phyloP scores from a whole-genome alignment of 2,113 vertebrate genomes.

The Apistogramma diplotaenia region DNA sequence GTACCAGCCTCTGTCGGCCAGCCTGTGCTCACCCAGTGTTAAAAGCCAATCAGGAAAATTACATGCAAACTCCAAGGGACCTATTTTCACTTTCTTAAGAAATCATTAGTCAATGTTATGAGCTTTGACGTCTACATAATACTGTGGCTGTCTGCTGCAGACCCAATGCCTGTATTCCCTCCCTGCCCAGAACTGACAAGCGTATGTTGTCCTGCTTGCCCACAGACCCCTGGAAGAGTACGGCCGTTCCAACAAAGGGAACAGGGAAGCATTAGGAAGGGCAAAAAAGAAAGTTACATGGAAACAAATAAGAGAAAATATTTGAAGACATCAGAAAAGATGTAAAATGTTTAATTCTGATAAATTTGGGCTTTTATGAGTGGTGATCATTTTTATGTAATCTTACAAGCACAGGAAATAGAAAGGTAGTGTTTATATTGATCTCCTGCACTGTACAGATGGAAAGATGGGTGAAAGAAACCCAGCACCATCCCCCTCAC shows the following conservation, averaged over 20 bases:
- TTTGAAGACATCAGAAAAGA: neutral
- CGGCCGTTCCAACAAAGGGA: conserved; percentile 23
- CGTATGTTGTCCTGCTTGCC: conserved; percentile 35
- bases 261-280: neutral
- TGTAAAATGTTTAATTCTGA: neutral
- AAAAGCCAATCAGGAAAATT: conserved; percentile 99
- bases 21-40: conserved; percentile 81
- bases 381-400: neutral
- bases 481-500: neutral
- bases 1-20: conserved; percentile 75
- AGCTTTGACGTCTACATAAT: conserved; percentile 75
- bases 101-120: conserved; percentile 83
- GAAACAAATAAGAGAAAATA: neutral
- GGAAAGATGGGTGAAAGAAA: conserved; percentile 22
- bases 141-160: conserved; percentile 57
- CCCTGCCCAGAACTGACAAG: conserved; percentile 45
- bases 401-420: conserved; percentile 32
- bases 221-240: conserved; percentile 24
- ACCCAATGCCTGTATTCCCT: conserved; percentile 34
- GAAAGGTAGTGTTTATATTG: conserved; percentile 23
- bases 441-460: neutral
- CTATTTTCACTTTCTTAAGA: conserved; percentile 83
- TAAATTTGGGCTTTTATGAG: neutral
- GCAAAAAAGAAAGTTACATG: neutral
- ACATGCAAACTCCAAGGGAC: conserved; percentile 91